A percentile compares a stretch with the other conserved stretches of the same genome.
Evolutionary conservation across 2,113 vertebrate genomes (phyloP).

Genomic region (Trogon melanurus): DNA sequence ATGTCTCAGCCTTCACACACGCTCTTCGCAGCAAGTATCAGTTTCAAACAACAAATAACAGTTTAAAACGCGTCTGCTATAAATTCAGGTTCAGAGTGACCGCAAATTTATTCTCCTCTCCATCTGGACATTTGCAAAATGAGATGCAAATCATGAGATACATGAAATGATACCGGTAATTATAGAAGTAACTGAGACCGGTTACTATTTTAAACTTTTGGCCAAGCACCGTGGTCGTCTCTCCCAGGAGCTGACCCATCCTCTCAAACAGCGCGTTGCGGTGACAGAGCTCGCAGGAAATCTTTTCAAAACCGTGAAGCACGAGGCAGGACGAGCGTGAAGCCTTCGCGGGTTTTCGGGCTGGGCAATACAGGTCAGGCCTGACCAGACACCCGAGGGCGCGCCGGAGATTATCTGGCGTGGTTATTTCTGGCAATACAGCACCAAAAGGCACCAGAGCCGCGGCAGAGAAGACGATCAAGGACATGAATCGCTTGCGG

Average conservation of each 20-base stretch:
- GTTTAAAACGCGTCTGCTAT: not conserved
- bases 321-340: fast-evolving
- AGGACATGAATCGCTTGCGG: not conserved
- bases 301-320: not conserved
- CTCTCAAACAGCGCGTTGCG: fast-evolving
- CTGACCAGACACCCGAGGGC: fast-evolving
- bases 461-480: not conserved
- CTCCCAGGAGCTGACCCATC: not conserved
- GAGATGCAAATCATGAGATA: conserved; percentile 13
- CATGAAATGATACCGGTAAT: not conserved
- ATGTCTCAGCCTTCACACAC: not conserved
- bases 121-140: not conserved
- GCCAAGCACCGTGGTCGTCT: not conserved
- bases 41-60: not conserved
- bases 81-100: not conserved
- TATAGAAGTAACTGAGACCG: not conserved
- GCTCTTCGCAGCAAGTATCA: not conserved
- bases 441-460: not conserved
- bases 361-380: not conserved
- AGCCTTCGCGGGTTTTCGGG: fast-evolving
- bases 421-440: not conserved
- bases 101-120: not conserved
- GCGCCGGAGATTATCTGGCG: not conserved
- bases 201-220: conserved; percentile 22
- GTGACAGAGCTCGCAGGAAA: not conserved